These are phyloP conservation scores for Machimus rusticus DNA, from an alignment of 2,888 invertebrate genomes.

Conservation along the genomic window DNA sequence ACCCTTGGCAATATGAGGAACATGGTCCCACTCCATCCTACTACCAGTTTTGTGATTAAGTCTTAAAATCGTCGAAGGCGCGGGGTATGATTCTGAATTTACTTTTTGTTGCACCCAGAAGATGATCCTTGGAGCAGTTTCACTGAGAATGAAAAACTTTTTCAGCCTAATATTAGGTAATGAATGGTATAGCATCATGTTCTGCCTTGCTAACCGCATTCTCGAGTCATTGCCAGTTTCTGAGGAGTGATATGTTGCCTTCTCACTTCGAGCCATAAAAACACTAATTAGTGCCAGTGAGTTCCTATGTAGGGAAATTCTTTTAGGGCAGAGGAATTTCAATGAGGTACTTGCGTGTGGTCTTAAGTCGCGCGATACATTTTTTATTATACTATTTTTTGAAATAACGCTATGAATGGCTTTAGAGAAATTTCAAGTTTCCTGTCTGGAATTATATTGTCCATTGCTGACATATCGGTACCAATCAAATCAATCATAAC, in stretches of 20 bases:
- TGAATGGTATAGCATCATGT: conserved; percentile 29
- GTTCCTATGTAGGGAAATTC: conserved; percentile 27
- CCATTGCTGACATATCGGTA: neutral
- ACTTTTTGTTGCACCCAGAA: neutral
- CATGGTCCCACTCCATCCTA: neutral
- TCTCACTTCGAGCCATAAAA: conserved; percentile 31
- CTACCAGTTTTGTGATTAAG: conserved; percentile 5
- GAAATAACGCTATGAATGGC: neutral
- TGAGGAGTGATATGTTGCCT: conserved; percentile 20
- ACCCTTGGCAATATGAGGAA: neutral
- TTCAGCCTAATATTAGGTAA: neutral
- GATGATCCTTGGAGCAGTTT: neutral
- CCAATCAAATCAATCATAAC: neutral
- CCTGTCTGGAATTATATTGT: neutral
- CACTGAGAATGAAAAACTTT: neutral
- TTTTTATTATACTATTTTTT: neutral
- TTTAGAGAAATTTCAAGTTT: neutral
- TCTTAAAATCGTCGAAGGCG: conserved; percentile 5
- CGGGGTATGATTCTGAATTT: neutral
- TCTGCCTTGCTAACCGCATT: conserved; percentile 27
- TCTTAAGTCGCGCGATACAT: neutral
- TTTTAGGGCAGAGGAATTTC: conserved; percentile 1
- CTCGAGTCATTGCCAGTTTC: conserved; percentile 15
- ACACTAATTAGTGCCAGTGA: conserved; percentile 31
- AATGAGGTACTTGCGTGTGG: conserved; percentile 23